Evolutionary conservation across 2,113 vertebrate species (phyloP).

Genomic region (Oceanodroma tethys): DNA sequence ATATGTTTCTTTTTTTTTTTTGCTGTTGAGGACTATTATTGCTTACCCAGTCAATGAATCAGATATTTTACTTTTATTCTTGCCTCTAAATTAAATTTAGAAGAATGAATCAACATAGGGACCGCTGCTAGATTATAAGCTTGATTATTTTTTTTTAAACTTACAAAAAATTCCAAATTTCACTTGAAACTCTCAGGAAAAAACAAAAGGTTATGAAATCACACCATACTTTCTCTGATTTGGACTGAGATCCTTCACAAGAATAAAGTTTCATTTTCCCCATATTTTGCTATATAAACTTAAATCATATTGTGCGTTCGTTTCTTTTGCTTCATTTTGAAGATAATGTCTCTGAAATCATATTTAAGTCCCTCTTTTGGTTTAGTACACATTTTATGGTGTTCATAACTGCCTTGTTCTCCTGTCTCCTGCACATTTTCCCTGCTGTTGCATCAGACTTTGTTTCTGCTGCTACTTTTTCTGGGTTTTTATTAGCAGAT

Average conservation of each 20-base stretch:
- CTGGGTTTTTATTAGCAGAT: background rate
- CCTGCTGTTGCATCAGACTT: background rate
- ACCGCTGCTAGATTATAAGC: background rate
- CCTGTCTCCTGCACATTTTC: background rate
- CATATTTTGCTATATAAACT: background rate
- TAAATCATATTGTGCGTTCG: background rate
- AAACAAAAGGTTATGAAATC: background rate
- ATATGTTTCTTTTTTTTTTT: background rate
- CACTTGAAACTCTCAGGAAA: background rate
- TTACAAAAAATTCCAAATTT: background rate
- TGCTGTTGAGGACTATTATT: background rate
- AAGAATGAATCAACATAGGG: background rate
- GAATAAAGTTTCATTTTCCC: background rate
- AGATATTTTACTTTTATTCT: background rate
- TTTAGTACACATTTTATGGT: background rate
- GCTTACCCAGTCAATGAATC: background rate
- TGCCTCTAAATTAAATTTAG: background rate
- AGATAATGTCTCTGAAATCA: background rate
- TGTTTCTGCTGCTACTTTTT: background rate
- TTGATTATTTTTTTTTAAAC: background rate
- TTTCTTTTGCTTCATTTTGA: background rate
- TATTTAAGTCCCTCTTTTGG: background rate
- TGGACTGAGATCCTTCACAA: background rate
- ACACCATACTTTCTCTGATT: background rate
- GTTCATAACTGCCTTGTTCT: background rate